Evolutionary conservation across 2,113 vertebrate species (phyloP), one percentile per base, ranked within the genome.

Genomic region (Tiliqua scincoides): DNA sequence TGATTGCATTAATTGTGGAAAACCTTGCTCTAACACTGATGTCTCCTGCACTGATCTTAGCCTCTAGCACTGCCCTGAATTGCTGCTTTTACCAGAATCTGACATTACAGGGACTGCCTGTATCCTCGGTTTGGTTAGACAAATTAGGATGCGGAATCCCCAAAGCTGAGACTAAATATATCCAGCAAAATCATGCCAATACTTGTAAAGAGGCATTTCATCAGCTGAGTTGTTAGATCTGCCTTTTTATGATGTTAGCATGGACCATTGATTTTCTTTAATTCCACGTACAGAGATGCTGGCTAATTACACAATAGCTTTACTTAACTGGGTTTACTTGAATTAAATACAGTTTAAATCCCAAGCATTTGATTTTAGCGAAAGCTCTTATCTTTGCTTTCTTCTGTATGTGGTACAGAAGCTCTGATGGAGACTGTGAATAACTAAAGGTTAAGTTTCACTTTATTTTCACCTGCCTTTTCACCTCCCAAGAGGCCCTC

Each of bases 311-410:
- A 37, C 35, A 70, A 40, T 70, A 79, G 12, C 54, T 71, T 79
- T 79, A 61, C 40, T 79, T 79, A 85, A 79, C 17, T 32, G 63
- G 59, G 76, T 61, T 85, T 35, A 85, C 30, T 85, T 85, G 68
- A 85, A 78, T 68, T 85, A 85, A 75, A 76, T 84, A 63, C 18
- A 61, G 67, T 43, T 79, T 79, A 71, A 62, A 71, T 32, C 48
- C 6, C 63, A n/a, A 59, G 17, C 63, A 79, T 79, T 30, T 79
- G 35, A 61, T 79, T 85, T n/a, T 32, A 43, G 37, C 52, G 17
- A 18, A 52, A 32, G 12, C 63, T 84, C 12, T 65, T 35, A 21
- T 84, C n/a, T 35, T 30, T 9, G 30, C 40, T 59, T 61, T n/a
- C 18, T 43, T 52, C 32, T n/a, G 27, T 27, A 7, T 2, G n/a